Conservation (phyloP, 53 echinoderm and acorn worm genomes). For the Crossaster papposus region DNA sequence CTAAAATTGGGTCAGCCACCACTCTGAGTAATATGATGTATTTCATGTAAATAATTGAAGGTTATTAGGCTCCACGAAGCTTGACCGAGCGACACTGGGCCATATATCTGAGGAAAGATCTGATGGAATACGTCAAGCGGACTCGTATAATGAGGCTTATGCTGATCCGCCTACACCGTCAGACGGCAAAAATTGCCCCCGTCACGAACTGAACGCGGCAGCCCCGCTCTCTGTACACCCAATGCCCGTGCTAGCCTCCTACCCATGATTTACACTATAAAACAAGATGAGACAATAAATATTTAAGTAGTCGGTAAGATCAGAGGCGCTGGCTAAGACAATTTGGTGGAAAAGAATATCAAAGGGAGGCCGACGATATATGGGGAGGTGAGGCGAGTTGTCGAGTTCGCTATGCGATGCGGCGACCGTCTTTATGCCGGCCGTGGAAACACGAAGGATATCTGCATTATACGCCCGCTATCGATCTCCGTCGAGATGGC, state of each 20-base stretch:
- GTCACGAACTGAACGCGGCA: background rate
- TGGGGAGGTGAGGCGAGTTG: background rate
- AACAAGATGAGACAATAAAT: constrained; percentile 59
- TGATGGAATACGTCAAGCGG: background rate
- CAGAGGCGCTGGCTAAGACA: constrained; percentile 54
- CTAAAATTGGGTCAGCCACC: background rate
- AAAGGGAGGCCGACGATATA: constrained; percentile 25
- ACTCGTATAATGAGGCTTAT: background rate
- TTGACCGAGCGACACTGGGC: background rate
- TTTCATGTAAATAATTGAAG: constrained; percentile 30
- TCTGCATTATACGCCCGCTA: background rate
- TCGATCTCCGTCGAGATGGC: background rate
- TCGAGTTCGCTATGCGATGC: background rate
- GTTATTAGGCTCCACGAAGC: constrained; percentile 10
- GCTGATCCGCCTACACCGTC: background rate
- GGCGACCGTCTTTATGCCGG: background rate
- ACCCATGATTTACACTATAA: constrained; percentile 9
- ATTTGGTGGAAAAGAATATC: constrained; percentile 55
- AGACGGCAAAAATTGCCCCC: background rate
- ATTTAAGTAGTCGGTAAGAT: constrained; percentile 60
- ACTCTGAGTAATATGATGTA: background rate
- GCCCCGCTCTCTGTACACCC: background rate
- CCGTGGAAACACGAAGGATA: no score
- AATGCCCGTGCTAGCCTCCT: background rate
- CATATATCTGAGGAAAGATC: constrained; percentile 1